Conservation (phyloP, 2,113 vertebrate genomes). For the Hypocryptadius cinnamomeus region DNA sequence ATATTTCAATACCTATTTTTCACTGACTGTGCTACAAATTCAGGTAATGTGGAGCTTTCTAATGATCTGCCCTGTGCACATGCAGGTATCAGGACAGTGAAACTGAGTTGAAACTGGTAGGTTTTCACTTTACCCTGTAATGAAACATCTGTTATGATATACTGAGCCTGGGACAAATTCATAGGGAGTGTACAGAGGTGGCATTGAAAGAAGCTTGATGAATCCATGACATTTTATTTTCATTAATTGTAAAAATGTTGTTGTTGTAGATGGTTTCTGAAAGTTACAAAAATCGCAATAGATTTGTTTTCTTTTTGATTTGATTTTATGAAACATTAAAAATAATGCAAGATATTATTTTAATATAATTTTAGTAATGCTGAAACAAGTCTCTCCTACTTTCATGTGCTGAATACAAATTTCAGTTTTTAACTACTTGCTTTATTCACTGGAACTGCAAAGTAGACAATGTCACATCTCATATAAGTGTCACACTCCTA, state of each 20-base stretch:
- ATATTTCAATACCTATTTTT: conserved; percentile 14
- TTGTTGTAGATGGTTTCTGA: background rate
- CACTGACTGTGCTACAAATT: background rate
- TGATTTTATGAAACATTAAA: background rate
- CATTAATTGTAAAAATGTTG: background rate
- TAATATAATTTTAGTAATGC: background rate
- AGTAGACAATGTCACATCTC: background rate
- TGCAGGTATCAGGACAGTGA: background rate
- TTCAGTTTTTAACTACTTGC: background rate
- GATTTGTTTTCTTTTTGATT: background rate
- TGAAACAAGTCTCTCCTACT: background rate
- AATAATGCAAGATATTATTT: background rate
- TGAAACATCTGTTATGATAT: background rate
- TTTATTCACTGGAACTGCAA: background rate
- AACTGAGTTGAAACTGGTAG: background rate
- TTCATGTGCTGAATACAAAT: background rate
- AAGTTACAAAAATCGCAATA: background rate
- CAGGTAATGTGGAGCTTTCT: background rate
- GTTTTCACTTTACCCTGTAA: background rate
- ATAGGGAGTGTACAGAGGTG: background rate
- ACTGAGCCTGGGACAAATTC: background rate
- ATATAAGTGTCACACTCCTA: background rate
- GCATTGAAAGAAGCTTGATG: background rate
- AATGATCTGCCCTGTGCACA: background rate
- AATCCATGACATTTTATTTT: background rate